Base-by-base conservation (phyloP, 2,797 vertebrate genomes). In the Smutsia gigantea region DNA sequence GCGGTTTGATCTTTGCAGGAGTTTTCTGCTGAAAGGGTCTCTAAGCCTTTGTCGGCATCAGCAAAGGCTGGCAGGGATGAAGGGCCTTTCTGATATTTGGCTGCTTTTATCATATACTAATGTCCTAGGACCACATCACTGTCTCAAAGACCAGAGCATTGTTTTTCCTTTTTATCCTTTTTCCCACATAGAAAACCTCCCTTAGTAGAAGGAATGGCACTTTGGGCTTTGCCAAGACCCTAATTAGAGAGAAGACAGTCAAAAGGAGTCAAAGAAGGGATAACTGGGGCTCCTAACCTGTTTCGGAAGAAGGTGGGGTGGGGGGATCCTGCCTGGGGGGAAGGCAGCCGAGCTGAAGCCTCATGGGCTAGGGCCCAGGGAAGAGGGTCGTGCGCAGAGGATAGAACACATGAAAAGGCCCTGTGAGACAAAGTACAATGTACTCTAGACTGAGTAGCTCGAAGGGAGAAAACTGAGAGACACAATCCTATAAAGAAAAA, bases 81-180 rank as follows among this genome's bases (percentile, higher is more conserved):
- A 23, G 64, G 39, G 37, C 39, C 53, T 12, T 42, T 5, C 4
- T 9, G 31, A 9, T 11, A 11, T 25, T 2, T 29, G 37, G 39
- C 27, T n/a, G 12, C 57, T 18, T 21, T 9, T 13, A 66, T 7
- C 49, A 14, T 0, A 0, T 2, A 2, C 14, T n/a, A 3, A 4
- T 37, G 53, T 53, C 61, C 75, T 8, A 21, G 51, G 64, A n/a
- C 12, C 72, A 49, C 3, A 9, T 29, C 0, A 0, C 4, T 34
- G n/a, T 29, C 64, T 49, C 25, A 27, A 23, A 49, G 34, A 10
- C 9, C 2, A 51, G 53, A 14, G 5, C 37, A 7, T 14, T 19
- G 13, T n/a, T 59, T 77, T 39, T 46, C 46, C 23, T 42, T 53
- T n/a, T 72, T 11, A 31, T n/a, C 7, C 37, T 64, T 64, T 12